Conservation (phyloP, 2,888 invertebrate species). For the Micropterix aruncella region DNA sequence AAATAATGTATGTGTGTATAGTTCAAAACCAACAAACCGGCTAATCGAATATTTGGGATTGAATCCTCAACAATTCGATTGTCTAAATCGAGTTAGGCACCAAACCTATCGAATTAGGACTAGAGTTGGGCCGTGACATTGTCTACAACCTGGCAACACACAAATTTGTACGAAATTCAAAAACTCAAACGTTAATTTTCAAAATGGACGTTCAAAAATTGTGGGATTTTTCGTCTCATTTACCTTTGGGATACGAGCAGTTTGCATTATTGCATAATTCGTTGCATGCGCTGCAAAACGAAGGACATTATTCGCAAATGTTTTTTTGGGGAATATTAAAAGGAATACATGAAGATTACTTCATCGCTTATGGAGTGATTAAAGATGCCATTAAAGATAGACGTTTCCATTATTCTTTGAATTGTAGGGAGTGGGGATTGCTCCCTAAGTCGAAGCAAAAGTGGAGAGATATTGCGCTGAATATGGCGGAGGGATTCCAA, state of each 20-base stretch:
- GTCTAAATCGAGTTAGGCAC: too few species aligned
- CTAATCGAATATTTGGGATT: too few species aligned
- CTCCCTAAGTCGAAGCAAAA: conserved; percentile 31
- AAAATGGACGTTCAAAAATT: conserved; percentile 30
- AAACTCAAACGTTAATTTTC: too few species aligned
- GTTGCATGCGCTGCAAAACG: conserved; percentile 61
- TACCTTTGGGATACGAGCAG: conserved; percentile 59
- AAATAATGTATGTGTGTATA: too few species aligned
- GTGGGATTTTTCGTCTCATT: conserved; percentile 34
- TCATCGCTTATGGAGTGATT: conserved; percentile 65
- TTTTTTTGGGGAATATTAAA: conserved; percentile 81
- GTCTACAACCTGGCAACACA: too few species aligned
- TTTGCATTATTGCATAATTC: conserved; percentile 62
- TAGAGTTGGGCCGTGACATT: too few species aligned
- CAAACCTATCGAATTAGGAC: too few species aligned
- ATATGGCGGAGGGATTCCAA: conserved; percentile 33
- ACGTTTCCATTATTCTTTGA: conserved; percentile 64
- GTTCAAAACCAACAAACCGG: too few species aligned
- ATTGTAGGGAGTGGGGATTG: conserved; percentile 53
- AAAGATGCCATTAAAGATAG: conserved; percentile 58
- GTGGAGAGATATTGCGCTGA: conserved; percentile 25
- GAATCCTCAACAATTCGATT: too few species aligned
- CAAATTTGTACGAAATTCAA: too few species aligned
- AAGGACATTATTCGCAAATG: conserved; percentile 69
- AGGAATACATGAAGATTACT: conserved; percentile 66